phyloP scores from a whole-genome alignment of 2,113 vertebrate species.

The Malurus cyaneus region DNA sequence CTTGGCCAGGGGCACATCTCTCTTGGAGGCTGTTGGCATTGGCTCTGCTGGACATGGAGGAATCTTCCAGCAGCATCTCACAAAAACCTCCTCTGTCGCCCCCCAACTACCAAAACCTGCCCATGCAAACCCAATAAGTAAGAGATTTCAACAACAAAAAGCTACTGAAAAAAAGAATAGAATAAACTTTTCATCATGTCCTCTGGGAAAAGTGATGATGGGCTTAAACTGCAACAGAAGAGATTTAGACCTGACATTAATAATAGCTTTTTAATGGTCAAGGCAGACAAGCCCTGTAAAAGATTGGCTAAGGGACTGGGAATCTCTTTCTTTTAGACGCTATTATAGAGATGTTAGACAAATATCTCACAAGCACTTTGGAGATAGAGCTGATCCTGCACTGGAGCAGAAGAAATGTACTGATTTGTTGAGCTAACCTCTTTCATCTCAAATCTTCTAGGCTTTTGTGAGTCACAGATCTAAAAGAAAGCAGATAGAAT shows the following conservation, averaged over 20 bases:
- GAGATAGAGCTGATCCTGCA: neutral
- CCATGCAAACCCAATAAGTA: neutral
- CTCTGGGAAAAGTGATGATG: neutral
- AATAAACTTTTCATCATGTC: neutral
- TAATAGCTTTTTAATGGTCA: neutral
- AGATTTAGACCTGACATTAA: neutral
- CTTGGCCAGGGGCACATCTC: no score
- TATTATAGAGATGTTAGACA: conserved; percentile 3
- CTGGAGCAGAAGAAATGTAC: conserved; percentile 1
- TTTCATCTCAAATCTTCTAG: neutral
- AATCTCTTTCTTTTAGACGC: neutral
- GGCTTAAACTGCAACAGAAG: neutral
- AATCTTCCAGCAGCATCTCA: neutral
- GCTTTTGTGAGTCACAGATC: neutral
- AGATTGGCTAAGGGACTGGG: neutral
- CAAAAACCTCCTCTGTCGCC: neutral
- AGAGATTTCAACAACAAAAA: neutral
- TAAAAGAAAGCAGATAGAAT: neutral
- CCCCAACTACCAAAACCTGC: neutral
- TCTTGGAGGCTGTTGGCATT: no score
- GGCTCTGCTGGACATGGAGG: neutral
- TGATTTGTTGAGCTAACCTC: neutral
- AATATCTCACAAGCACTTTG: neutral
- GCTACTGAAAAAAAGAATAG: neutral
- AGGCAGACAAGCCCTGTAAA: neutral